Evolutionary conservation across 2,797 vertebrate species (phyloP).

Genomic region (Gobio occitaniae): DNA sequence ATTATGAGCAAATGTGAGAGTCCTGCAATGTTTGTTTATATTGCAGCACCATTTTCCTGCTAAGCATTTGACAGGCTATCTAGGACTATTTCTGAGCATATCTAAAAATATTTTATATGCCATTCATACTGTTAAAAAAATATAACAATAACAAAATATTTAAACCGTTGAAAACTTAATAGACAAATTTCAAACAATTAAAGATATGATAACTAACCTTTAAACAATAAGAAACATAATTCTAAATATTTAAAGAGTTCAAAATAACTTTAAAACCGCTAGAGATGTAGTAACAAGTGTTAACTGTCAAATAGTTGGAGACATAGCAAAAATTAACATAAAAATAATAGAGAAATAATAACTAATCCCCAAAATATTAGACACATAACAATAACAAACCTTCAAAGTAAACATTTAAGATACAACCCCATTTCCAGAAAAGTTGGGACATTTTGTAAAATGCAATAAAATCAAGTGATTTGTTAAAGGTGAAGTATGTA

Average conservation of each 20-base stretch:
- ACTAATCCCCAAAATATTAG: no score
- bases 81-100: not conserved
- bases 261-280: not conserved
- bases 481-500: no score
- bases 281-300: not conserved
- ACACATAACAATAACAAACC: not conserved
- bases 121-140: not conserved
- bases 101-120: slow-evolving; percentile 3
- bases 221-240: not conserved
- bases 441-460: no score
- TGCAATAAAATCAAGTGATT: no score
- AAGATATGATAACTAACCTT: not conserved
- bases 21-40: slow-evolving; percentile 41
- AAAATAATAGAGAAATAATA: not conserved
- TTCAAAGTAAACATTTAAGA: not conserved
- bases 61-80: slow-evolving; percentile 20
- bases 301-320: not conserved
- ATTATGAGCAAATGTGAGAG: slow-evolving; percentile 37
- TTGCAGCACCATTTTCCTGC: not conserved
- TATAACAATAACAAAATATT: not conserved
- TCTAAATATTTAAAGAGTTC: not conserved
- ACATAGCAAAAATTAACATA: not conserved
- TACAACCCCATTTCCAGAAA: no score
- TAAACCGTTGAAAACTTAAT: not conserved
- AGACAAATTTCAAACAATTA: not conserved